A percentile compares a stretch with the other conserved stretches of the same genome.
phyloP scores from a whole-genome alignment of 2,113 vertebrate genomes.

The Dicrurus megarhynchus region DNA sequence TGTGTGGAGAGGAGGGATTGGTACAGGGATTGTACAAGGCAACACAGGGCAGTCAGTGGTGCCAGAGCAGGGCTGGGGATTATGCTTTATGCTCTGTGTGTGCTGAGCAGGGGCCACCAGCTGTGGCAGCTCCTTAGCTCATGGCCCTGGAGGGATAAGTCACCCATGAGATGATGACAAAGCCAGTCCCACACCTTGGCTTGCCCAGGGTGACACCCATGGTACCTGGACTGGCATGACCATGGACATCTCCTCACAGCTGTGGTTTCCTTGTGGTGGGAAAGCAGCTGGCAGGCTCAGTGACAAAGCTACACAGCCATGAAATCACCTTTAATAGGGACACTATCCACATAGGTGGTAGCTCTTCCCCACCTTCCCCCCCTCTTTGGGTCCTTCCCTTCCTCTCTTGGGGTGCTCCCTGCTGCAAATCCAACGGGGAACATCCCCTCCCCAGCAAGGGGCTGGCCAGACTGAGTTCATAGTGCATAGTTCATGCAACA shows the following conservation, averaged over 20 bases:
- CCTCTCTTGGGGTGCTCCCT: not conserved
- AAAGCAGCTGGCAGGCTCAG: not conserved
- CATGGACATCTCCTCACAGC: not conserved
- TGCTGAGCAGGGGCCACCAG: not conserved
- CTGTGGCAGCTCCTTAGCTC: not conserved
- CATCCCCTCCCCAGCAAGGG: not conserved
- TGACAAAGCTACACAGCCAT: not conserved
- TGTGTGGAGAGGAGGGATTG: not conserved
- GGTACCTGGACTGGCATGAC: not conserved
- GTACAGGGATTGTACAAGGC: not conserved
- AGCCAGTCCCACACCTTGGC: not conserved
- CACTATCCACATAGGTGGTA: rapidly evolving
- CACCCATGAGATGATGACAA: not conserved
- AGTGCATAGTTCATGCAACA: not conserved
- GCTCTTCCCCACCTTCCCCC: not conserved
- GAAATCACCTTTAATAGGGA: not conserved
- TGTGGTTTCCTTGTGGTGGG: rapidly evolving
- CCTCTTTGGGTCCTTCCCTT: not conserved
- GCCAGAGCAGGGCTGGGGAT: not conserved
- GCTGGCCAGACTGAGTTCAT: not conserved
- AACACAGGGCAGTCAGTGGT: not conserved
- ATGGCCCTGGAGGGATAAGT: not conserved
- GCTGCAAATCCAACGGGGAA: not conserved
- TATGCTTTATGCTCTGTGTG: not conserved
- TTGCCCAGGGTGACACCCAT: rapidly evolving